These are phyloP conservation scores for Pissodes strobi DNA, from an alignment of 1,140 invertebrate species.

Conservation along the genomic window DNA sequence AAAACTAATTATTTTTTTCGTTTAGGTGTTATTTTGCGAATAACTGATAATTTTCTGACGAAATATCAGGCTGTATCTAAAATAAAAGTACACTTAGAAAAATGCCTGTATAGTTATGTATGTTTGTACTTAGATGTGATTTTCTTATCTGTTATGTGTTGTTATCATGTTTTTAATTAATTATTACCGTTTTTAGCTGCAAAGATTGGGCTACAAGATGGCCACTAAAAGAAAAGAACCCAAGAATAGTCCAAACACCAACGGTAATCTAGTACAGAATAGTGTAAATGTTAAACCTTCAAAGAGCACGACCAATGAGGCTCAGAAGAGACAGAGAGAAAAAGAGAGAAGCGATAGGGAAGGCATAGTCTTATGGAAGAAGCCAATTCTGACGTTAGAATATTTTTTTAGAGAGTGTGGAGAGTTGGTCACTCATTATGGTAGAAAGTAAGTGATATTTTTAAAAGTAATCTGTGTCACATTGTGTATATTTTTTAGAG, in stretches of 20 bases:
- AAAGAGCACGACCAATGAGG: conserved; percentile 9
- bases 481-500: too few species aligned
- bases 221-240: conserved; percentile 45
- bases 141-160: too few species aligned
- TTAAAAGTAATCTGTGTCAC: too few species aligned
- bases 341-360: conserved; percentile 58
- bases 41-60: too few species aligned
- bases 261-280: conserved; percentile 36
- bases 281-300: conserved; percentile 22
- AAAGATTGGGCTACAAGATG: conserved; percentile 56
- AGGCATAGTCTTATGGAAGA: conserved; percentile 83
- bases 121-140: too few species aligned
- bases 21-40: too few species aligned
- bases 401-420: conserved; percentile 81
- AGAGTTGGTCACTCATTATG: conserved; percentile 64
- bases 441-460: conserved; percentile 59
- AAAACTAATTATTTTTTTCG: too few species aligned
- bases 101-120: too few species aligned
- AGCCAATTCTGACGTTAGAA: conserved; percentile 79
- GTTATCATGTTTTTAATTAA: too few species aligned
- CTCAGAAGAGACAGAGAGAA: conserved; percentile 48
- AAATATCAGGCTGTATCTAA: too few species aligned
- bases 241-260: conserved; percentile 27
- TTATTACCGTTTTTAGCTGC: conserved; percentile 56
- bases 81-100: too few species aligned